Evolutionary conservation across 2,888 invertebrate species (phyloP), one percentile per base, ranked within the genome.

Genomic region (Drosophila pegasa): DNA sequence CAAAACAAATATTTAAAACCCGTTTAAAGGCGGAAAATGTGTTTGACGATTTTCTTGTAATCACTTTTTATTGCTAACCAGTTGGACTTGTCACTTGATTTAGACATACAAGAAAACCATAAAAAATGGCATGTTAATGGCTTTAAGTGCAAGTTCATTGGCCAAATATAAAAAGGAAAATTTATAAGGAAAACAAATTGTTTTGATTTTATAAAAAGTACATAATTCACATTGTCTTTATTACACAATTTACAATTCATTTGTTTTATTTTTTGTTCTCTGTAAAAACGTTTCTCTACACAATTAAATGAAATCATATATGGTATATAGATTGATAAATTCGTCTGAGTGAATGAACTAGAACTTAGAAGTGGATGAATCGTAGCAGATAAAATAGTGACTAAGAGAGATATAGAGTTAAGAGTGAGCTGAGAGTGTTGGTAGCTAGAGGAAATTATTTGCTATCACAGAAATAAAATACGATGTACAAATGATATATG

Each of bases 401-500:
- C 75, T 78, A 75, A 61, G 73, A 78, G 69, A 75, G 25, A 59
- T 70, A 78, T 66, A 69, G 20, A 77, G 69, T 74, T 62, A 22
- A 40, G 51, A 61, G 51, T 9, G 45, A 35, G 50, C 16, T 40
- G 22, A 43, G 68, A 52, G 8, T 38, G 22, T 40, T 60, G 57
- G 22, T 37, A 64, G 55, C 47, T 35, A 66, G 59, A 72, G 68
- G 74, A 86, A 80, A 74, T 75, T 80, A 84, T 84, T 84, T 82
- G 86, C 85, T 85, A 85, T 85, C 85, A 85, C 85, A 85, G 85
- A 85, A 76, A 79, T 84, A 84, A 82, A 84, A 80, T 82, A 84
- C 74, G 67, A 80, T 76, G 80, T 78, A 78, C 66, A 67, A 71
- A 70, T 52, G 68, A 56, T 70, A 70, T 66, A 77, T 65, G 70